These are phyloP conservation scores for Drosophila orosa DNA, from an alignment of 1,140 invertebrate genomes.

Conservation along the genomic window DNA sequence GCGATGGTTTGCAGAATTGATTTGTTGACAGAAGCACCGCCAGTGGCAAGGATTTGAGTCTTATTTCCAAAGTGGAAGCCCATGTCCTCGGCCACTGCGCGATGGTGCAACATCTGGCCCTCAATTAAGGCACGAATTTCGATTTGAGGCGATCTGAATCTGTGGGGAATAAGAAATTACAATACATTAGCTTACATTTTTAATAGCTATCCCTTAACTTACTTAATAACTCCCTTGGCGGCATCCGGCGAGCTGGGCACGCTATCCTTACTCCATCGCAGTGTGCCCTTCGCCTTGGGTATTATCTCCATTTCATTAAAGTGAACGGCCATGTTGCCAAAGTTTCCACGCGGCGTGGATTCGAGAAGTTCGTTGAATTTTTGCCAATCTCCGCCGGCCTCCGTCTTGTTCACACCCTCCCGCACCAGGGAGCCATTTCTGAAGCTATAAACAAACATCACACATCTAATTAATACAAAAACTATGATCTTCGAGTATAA, in stretches of 20 bases:
- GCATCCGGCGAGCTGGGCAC: slow-evolving; percentile 49
- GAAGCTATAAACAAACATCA: slow-evolving; percentile 91
- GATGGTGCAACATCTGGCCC: slow-evolving; percentile 94
- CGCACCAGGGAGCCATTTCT: slow-evolving; percentile 97
- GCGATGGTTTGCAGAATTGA: slow-evolving; percentile 93
- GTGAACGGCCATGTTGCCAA: slow-evolving; percentile 96
- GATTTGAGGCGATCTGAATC: slow-evolving; percentile 87
- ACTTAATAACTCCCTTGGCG: slow-evolving; percentile 73
- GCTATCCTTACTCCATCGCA: slow-evolving; percentile 73
- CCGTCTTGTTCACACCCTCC: slow-evolving; percentile 91
- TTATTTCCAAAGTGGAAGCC: slow-evolving; percentile 87
- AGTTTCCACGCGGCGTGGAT: slow-evolving; percentile 94
- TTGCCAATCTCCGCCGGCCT: slow-evolving; percentile 92
- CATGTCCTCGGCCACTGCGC: slow-evolving; percentile 92
- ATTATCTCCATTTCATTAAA: slow-evolving; percentile 94
- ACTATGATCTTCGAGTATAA: slow-evolving; percentile 7
- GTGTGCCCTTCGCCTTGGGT: slow-evolving; percentile 85
- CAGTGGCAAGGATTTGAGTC: slow-evolving; percentile 91
- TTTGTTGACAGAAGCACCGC: slow-evolving; percentile 94
- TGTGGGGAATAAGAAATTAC: slow-evolving; percentile 1
- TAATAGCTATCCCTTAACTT: slow-evolving; percentile 7
- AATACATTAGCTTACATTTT: not conserved
- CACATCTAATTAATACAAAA: too few species aligned
- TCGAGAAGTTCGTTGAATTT: slow-evolving; percentile 93
- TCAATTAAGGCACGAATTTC: slow-evolving; percentile 96